Base-by-base conservation (phyloP, 2,113 vertebrate genomes). In the Orycteropus afer region DNA sequence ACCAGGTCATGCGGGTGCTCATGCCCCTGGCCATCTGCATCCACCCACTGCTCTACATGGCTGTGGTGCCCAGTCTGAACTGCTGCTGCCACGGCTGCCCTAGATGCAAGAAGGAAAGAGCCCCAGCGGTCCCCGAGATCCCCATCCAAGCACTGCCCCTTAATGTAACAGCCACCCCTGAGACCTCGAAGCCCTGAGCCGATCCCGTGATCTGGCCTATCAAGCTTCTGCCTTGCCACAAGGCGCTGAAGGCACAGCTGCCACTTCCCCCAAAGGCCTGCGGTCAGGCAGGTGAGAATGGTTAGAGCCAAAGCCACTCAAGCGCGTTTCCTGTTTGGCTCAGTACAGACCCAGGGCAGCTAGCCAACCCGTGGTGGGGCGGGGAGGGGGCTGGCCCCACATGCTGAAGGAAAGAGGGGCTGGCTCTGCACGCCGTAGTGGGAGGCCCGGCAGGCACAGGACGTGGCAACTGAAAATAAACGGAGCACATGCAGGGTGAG, bases 1-100 rank as follows among this genome's bases (percentile, higher is more conserved):
- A 99, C 80, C 99, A 99, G 90, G 95, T 98, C 15, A 98, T 96
- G 7, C 98, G 98, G 12, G 98, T 96, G 13, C 93, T 99, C 27
- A 98, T 99, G 27, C 96, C 98, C 5, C 74, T 99, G 67, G 99
- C 99, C 95, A 98, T 99, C 98, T 99, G 99, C 51, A 89, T 99
- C 32, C 99, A 99, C 84, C 99, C 99, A 0, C 67, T 99, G 84
- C 97, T 99, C 40, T 99, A 99, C 86, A 98, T 99, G 90, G 97
- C 98, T 0, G 96, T 98, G 81, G 98, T 98, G 18, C 97, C 98
- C 97, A 99, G 98, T 49, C 96, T 98, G 29, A 96, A 93, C 29
- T 98, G 98, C 79, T 98, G 80, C 49, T 2, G 4, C 65, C 82
- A 8, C 11, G 0, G 7, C 71, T 59, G 61, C 45, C 71, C n/a